phyloP scores from a whole-genome alignment of 1,140 invertebrate species.

The Diabrotica undecimpunctata region DNA sequence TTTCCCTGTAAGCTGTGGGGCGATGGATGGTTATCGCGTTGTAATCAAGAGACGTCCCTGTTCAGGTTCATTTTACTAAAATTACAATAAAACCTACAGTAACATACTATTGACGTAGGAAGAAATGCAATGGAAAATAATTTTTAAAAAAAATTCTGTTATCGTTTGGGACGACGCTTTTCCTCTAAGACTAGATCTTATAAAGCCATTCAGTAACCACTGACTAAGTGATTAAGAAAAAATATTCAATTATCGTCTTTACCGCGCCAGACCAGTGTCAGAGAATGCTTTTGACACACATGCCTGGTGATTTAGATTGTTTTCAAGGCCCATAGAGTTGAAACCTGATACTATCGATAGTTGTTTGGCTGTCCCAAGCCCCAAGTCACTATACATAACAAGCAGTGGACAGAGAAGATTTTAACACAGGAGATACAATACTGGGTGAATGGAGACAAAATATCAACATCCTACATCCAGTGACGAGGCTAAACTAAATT shows the following conservation, averaged over 20 bases:
- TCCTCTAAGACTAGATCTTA: too few relatives aligned
- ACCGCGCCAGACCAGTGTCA: too few relatives aligned
- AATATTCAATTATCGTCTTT: too few relatives aligned
- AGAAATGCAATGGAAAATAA: too few relatives aligned
- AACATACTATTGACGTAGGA: conserved; percentile 47
- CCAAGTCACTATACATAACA: conserved; percentile 12
- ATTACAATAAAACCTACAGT: conserved; percentile 43
- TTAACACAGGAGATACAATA: conserved; percentile 24
- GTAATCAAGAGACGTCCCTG: conserved; percentile 23
- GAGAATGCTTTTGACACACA: too few relatives aligned
- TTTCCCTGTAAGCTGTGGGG: conserved; percentile 48
- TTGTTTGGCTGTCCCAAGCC: conserved; percentile 17
- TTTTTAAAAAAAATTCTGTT: too few relatives aligned
- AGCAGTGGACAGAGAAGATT: conserved; percentile 23
- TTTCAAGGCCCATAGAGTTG: too few relatives aligned
- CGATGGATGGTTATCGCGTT: conserved; percentile 48
- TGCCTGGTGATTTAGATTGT: too few relatives aligned
- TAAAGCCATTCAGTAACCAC: too few relatives aligned
- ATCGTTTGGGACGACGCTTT: too few relatives aligned
- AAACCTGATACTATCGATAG: conserved; percentile 19
- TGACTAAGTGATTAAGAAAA: too few relatives aligned
- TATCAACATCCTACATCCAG: conserved; percentile 18
- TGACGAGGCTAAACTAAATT: conserved; percentile 24
- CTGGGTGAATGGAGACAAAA: conserved; percentile 22
- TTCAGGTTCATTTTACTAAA: conserved; percentile 26